Evolutionary conservation across 2,797 vertebrate genomes (phyloP), one percentile per base, ranked within the genome.

Genomic region (Hydrolagus colliei): DNA sequence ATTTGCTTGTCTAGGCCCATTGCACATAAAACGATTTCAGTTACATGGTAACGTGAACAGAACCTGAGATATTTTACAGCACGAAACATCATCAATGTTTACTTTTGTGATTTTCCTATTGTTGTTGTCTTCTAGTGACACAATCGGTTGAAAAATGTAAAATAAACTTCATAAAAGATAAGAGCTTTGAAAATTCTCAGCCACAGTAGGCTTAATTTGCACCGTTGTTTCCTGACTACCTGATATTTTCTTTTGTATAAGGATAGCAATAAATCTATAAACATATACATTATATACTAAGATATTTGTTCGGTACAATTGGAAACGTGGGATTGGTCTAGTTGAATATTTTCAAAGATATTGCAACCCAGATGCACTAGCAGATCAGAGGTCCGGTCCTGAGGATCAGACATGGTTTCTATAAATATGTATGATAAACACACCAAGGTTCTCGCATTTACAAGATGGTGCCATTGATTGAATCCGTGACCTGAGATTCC

Each of bases 381-480:
- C 79, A 84, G 79, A 71, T 14, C 79, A 16, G 27, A 10, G 20
- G 41, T 32, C 35, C 65, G 68, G 79, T 27, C 65, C 32, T 27
- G 79, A 18, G 41, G 65, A 71, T 84, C 67, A 84, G 68, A 65
- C 65, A 65, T 59, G 20, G 35, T 71, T 52, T 84, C 95, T 95
- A 95, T 98, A 98, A 98, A 98, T 97, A 97, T 97, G 94, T 92
- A 90, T 93, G 94, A 97, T 97, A 96, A 97, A 98, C 96, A 96
- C 92, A 93, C 95, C 41, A 93, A 91, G 93, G 94, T 95, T 96
- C 96, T 95, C 95, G 96, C 96, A 97, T 97, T 96, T 95, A 95
- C 95, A 95, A 95, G 94, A 96, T 95, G 96, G 95, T 94, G 93
- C 95, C 93, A 97, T 96, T 99, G 97, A 98, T 98, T 99, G 96